Evolutionary conservation across 1,140 invertebrate genomes (phyloP), one percentile per base, ranked within the genome.

Genomic region (Agrilus planipennis): DNA sequence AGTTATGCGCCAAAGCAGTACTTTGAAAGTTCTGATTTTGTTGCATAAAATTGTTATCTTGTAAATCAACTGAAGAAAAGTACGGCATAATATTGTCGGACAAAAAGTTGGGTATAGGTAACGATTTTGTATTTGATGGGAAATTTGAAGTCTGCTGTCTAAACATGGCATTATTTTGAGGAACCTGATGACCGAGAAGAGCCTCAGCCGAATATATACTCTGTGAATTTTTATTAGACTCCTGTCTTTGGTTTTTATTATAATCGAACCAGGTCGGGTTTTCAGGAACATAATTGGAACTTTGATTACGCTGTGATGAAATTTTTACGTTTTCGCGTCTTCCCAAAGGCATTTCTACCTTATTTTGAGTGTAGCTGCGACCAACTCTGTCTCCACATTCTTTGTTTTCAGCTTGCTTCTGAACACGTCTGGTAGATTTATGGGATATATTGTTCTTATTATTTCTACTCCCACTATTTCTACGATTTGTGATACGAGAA

Each of bases 121-220:
- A 19, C 41, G 19, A 34, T 20, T 39, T 53, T 49, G 34, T 50
- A 53, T 30, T 34, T 30, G 14, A 38, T 49, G 41, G 46, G 18
- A 51, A 57, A 34, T 62, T 37, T 21, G 5, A 12, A 10, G 20
- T 18, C 15, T 32, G 30, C 62, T 54, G 46, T 45, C 63, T 19
- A 35, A 56, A 36, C 12, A 34, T 11, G 14, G 14, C 20, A 12
- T 11, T 17, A 19, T 42, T 36, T 6, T 25, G 22, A 15, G 46
- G 45, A 18, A 42, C 35, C 34, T 70, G 27, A 49, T 63, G 34
- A 11, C 65, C 64, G 31, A 76, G 75, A 9, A 76, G 48, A 11
- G 72, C 69, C 43, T 76, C 73, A 0, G 73, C 73, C 3, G 72
- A 75, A 37, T 76, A 75, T 56, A 68, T 76, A 32, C 67, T 73